Percentiles rank a stretch among this genome's conserved stretches.
phyloP scores from a whole-genome alignment of 2,797 vertebrate species.

The Pseudochirops corinnae region DNA sequence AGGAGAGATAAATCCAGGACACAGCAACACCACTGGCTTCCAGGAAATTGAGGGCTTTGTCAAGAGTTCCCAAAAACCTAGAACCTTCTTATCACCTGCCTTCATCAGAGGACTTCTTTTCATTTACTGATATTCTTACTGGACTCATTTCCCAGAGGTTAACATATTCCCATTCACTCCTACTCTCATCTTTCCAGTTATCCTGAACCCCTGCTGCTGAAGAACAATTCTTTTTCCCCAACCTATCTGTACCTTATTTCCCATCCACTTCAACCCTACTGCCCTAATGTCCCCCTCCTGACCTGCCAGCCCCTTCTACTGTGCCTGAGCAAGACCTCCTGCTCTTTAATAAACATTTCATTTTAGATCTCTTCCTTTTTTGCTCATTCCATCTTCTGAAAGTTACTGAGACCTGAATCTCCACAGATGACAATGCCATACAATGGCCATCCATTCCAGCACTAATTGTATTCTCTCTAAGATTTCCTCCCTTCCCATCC shows the following conservation, averaged over 20 bases:
- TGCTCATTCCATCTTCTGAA: background rate
- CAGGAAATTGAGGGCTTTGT: background rate
- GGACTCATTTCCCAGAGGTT: background rate
- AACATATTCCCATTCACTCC: background rate
- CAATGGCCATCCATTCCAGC: background rate
- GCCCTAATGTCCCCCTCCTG: background rate
- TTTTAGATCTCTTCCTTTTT: background rate
- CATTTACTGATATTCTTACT: background rate
- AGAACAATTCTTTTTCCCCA: background rate
- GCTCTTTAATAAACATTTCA: background rate
- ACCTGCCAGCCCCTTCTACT: background rate
- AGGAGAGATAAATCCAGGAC: background rate
- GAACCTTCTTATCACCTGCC: background rate
- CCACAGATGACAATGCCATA: background rate
- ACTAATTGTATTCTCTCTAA: background rate
- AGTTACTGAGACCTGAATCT: background rate
- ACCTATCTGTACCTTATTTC: background rate
- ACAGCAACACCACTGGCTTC: background rate
- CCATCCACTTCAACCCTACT: background rate
- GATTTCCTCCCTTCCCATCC: background rate
- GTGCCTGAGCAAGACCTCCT: background rate
- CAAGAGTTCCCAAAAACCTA: background rate
- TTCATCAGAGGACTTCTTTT: background rate
- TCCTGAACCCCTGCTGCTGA: background rate
- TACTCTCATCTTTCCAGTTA: background rate